These are phyloP conservation scores for Nasalis larvatus DNA, from an alignment of 2,113 vertebrate species.

Conservation along the genomic window DNA sequence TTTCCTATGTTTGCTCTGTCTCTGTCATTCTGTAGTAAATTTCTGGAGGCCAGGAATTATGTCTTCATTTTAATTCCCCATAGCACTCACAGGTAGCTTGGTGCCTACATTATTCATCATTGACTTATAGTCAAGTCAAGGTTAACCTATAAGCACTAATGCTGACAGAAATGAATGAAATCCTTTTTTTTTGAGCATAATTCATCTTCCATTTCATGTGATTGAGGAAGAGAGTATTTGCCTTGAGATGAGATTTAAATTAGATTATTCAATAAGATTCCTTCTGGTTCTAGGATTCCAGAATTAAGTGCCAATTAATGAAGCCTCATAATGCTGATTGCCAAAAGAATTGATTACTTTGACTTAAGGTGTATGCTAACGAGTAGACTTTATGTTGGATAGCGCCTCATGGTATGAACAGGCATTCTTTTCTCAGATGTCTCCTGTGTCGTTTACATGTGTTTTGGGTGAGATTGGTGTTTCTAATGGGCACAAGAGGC, in stretches of 20 bases:
- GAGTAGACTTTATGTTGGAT: background rate
- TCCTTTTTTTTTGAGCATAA: background rate
- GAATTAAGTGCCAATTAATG: background rate
- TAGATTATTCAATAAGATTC: background rate
- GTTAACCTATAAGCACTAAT: background rate
- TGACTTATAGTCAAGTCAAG: background rate
- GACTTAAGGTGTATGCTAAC: background rate
- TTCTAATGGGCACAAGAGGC: conserved; percentile 45
- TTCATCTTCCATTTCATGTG: background rate
- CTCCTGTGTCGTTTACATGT: conserved; percentile 24
- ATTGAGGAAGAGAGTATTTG: background rate
- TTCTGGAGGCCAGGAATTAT: background rate
- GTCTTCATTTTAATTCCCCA: background rate
- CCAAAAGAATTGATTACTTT: background rate
- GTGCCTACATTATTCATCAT: conserved; percentile 3
- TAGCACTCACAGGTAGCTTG: background rate
- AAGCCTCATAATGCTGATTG: background rate
- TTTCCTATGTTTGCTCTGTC: background rate
- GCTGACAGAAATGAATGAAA: background rate
- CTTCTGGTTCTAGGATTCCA: background rate
- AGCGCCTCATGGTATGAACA: background rate
- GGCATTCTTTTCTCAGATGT: background rate
- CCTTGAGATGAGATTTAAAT: background rate
- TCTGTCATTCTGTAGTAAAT: background rate
- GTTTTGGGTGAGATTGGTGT: conserved; percentile 8